phyloP scores from a whole-genome alignment of 2,888 invertebrate species.

The Nyleta sp. region DNA sequence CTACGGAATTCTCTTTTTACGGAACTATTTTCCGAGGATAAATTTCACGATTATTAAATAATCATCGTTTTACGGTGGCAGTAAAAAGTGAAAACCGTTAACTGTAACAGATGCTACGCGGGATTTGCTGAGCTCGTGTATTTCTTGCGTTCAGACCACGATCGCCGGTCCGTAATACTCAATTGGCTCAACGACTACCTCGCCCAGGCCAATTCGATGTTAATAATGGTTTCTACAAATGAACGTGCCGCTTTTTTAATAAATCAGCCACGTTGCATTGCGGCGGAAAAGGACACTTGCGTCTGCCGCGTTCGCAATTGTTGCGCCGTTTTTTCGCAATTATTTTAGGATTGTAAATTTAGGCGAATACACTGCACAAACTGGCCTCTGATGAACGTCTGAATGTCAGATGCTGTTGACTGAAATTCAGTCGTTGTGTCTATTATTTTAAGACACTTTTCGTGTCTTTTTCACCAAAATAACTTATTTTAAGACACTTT shows the following conservation, averaged over 20 bases:
- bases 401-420: too few species aligned
- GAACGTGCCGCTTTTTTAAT: conserved; percentile 37
- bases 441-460: too few species aligned
- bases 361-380: too few species aligned
- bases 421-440: too few species aligned
- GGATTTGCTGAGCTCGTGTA: conserved; percentile 55
- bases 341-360: too few species aligned
- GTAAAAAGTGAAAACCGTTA: conserved; percentile 38
- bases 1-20: neutral
- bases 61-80: conserved; percentile 13
- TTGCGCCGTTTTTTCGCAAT: too few species aligned
- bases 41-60: conserved; percentile 39
- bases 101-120: conserved; percentile 39
- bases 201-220: conserved; percentile 45
- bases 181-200: conserved; percentile 53
- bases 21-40: neutral
- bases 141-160: conserved; percentile 60
- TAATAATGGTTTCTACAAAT: conserved; percentile 50
- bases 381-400: too few species aligned
- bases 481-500: too few species aligned
- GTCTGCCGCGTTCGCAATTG: too few species aligned
- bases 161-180: conserved; percentile 46
- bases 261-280: conserved; percentile 14
- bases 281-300: conserved; percentile 1
- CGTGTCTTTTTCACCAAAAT: too few species aligned